phyloP scores from a whole-genome alignment of 2,888 invertebrate genomes.

The Leptinotarsa rubiginosa region DNA sequence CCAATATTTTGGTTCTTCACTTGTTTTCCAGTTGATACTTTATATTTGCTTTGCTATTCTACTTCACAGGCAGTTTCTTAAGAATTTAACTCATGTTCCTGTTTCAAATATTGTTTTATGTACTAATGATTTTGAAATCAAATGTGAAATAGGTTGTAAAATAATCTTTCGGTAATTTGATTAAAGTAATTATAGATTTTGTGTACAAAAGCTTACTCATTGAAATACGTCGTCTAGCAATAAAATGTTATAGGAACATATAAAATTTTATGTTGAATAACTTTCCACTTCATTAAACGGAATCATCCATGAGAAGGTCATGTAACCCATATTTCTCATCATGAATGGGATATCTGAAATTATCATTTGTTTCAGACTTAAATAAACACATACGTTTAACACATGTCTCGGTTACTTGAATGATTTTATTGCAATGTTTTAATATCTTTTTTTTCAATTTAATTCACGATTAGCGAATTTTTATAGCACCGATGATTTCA shows the following conservation, averaged over 20 bases:
- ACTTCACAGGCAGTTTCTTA: too few species aligned
- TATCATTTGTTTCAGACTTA: not conserved
- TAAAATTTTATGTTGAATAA: not conserved
- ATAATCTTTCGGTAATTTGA: too few species aligned
- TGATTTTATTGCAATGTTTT: conserved; percentile 5
- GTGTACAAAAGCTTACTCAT: not conserved
- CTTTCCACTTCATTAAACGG: not conserved
- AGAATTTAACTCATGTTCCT: too few species aligned
- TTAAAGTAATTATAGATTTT: not conserved
- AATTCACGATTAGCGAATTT: not conserved
- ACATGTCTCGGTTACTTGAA: not conserved
- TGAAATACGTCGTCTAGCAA: not conserved
- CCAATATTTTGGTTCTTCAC: too few species aligned
- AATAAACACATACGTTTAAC: conserved; percentile 15
- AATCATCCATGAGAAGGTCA: not conserved
- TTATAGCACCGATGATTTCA: not conserved
- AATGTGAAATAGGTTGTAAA: too few species aligned
- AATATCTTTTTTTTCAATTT: not conserved
- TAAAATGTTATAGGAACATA: not conserved
- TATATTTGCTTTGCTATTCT: too few species aligned
- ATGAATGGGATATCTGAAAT: conserved; percentile 6
- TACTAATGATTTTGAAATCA: too few species aligned
- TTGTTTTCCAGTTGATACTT: too few species aligned
- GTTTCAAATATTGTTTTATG: too few species aligned
- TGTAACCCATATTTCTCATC: not conserved